Base-by-base conservation (phyloP, 2,888 invertebrate species). In the Leuctra nigra region DNA sequence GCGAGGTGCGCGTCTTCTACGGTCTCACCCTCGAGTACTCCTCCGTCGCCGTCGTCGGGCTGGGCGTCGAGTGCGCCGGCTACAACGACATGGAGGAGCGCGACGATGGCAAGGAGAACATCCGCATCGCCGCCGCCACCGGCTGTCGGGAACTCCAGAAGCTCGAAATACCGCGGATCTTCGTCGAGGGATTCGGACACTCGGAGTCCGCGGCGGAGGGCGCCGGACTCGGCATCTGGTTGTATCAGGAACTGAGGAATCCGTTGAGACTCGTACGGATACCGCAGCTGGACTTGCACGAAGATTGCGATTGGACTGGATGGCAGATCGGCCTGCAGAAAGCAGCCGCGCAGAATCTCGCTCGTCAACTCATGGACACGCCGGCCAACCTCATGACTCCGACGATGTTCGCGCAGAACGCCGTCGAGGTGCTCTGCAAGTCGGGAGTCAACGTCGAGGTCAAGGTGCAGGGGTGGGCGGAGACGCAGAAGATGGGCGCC, bases 131-230 rank as follows among this genome's bases (percentile, higher is more conserved):
- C 1, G 78, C 86, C 0, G 82, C 80, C 0, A 73, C 73, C 1
- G 86, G 83, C 0, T 77, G 80, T 18, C 73, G 72, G 59, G 77
- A 79, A 1, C 69, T 86, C 9, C 77, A 79, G 38, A 65, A 71
- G 2, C 68, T 82, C 14, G 69, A 72, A 39, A 78, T 83, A 0
- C 75, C 73, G 47, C 69, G 75, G 23, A 79, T 91, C 29, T 77
- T 79, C 60, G 75, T 91, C 0, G 91, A 91, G 67, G 83, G 84
- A 18, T 87, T 89, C 66, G 87, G 85, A 7, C 79, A 84, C 66
- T 82, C 88, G 0, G 86, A 87, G 68, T 87, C 87, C 1, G 82
- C 89, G 1, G 89, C 89, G 0, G 91, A 91, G 70, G 91, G 89
- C 1, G 82, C 86, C 0, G 73, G 76, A 2, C 73, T 91, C 16